Base-by-base conservation (phyloP, 2,888 invertebrate genomes). In the Brachypterus glaber region DNA sequence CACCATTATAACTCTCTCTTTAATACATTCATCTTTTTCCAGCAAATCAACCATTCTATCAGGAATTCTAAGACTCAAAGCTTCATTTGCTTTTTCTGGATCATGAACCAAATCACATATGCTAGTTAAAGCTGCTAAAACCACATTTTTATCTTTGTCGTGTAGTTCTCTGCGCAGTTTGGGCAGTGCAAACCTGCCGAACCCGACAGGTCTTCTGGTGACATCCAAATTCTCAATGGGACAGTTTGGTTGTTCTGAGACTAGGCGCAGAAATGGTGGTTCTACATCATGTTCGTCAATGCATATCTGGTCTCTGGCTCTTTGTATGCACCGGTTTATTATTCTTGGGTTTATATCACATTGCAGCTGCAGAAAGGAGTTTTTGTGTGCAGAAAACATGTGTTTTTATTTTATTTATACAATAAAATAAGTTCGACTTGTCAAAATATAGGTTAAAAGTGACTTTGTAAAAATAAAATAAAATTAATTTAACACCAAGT, bases 1-100 rank as follows among this genome's bases (percentile, higher is more conserved):
- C 27, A 62, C 55, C 40, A 62, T 52, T 3, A 64, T 60, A 3
- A 58, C 55, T 47, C 62, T 55, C 53, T 70, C 68, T 15, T 69
- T 57, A 21, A 70, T 49, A 9, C 43, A 30, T 17, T 49, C 46
- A 4, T 16, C 46, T 21, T 61, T 54, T 3, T 47, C 21, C 38
- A 68, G 47, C 24, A 65, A 47, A 47, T 63, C 58, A 8, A 57
- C 52, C 40, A 69, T 43, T 66, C 63, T 61, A 39, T 64, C 63
- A 7, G 66, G 58, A 35, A 71, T 56, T 43, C 55, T 50, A 2
- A 68, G 49, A 29, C 53, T 45, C 1, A 70, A 52, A 5, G 67
- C 69, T 52, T 67, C 64, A 29, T 57, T 62, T 35, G 60, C 60
- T 50, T 58, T 58, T 53, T 70, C 69, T 2, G 71, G 68, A 53